Percentiles rank a stretch among this genome's conserved stretches.
Evolutionary conservation across 2,113 vertebrate genomes (phyloP).

Genomic region (Macroglossus sobrinus): DNA sequence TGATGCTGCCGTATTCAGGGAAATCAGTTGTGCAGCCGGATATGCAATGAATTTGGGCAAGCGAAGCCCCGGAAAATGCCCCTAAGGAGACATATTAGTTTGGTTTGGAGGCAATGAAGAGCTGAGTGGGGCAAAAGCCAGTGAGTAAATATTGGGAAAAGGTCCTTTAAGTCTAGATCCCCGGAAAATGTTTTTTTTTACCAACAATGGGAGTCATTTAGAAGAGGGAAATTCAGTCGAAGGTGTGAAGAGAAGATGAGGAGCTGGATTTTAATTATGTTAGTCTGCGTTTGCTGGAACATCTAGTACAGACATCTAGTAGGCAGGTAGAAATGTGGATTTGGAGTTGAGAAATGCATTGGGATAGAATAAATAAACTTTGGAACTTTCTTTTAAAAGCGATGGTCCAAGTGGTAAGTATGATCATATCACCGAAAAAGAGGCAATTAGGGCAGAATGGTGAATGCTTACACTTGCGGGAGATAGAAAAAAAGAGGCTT

Average conservation of each 20-base stretch:
- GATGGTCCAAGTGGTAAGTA: neutral
- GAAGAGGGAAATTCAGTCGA: neutral
- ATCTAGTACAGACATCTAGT: neutral
- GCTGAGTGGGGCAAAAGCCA: too few relatives aligned
- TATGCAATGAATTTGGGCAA: neutral
- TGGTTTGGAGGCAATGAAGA: neutral
- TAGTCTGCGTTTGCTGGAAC: neutral
- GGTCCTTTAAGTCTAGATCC: neutral
- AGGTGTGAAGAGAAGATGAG: neutral
- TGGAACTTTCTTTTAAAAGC: neutral
- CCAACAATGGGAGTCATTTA: neutral
- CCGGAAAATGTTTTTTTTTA: rapidly evolving
- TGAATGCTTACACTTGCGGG: neutral
- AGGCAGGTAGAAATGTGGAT: neutral
- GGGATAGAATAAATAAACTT: neutral
- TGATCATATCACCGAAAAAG: too few relatives aligned
- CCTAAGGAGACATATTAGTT: rapidly evolving
- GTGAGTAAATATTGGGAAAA: neutral
- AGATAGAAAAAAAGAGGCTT: neutral
- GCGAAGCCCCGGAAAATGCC: too few relatives aligned
- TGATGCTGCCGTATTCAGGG: rapidly evolving
- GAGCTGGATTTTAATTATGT: neutral
- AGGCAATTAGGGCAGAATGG: neutral
- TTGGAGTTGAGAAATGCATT: neutral
- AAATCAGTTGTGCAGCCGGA: too few relatives aligned